A percentile compares a stretch with the other conserved stretches of the same genome.
Conservation (phyloP, 2,113 vertebrate genomes). For the Poecile atricapillus region DNA sequence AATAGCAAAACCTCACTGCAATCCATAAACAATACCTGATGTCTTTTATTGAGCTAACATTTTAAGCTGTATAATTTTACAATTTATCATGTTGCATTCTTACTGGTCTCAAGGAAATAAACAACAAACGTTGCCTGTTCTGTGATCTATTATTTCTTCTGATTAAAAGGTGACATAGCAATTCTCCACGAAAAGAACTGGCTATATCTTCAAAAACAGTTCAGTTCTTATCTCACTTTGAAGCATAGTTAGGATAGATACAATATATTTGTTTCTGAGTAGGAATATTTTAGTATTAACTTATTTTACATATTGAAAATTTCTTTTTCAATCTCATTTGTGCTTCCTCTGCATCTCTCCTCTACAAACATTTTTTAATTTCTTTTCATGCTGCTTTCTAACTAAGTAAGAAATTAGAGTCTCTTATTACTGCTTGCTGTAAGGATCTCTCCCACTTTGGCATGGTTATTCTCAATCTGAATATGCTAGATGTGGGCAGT, state of each 20-base stretch:
- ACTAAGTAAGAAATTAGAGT: not conserved
- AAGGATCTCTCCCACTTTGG: not conserved
- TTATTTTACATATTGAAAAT: not conserved
- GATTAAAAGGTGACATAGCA: not conserved
- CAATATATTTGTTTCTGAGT: not conserved
- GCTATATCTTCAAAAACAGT: not conserved
- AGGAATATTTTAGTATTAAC: not conserved
- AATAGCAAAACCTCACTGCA: constrained; percentile 28
- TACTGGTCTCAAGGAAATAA: not conserved
- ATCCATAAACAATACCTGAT: constrained; percentile 25
- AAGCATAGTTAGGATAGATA: not conserved
- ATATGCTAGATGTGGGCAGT: rapidly evolving
- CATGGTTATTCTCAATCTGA: not conserved
- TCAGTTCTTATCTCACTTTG: not conserved
- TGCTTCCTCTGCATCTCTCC: not conserved
- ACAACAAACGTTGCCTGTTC: not conserved
- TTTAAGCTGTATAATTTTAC: not conserved
- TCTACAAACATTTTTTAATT: not conserved
- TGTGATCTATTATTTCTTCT: not conserved
- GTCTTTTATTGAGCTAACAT: not conserved
- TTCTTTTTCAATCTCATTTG: not conserved
- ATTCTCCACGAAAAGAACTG: not conserved
- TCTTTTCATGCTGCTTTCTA: not conserved
- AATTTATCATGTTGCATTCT: constrained; percentile 2
- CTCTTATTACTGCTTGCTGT: not conserved